A percentile compares a stretch with the other conserved stretches of the same genome.
Conservation (phyloP, 92 coral and sea anemone genomes). For the Porites rus region DNA sequence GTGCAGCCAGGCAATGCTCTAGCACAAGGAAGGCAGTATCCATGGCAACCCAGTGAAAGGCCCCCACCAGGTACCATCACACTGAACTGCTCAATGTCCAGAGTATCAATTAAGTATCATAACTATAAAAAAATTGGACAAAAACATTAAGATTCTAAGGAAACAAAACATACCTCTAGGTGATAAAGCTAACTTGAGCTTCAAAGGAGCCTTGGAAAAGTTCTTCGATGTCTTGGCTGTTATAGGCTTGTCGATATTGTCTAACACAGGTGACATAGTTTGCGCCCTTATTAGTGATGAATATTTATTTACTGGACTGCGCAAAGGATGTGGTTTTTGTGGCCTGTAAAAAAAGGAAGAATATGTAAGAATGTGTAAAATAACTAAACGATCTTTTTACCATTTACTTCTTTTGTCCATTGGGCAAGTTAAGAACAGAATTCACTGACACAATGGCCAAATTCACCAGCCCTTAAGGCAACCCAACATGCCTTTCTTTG, state of each 20-base stretch:
- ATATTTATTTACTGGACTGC: conserved; percentile 82
- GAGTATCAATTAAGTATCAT: no score
- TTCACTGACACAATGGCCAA: not conserved
- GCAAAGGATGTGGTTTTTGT: conserved; percentile 90
- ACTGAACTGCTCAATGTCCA: no score
- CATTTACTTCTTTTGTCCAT: no score
- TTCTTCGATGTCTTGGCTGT: conserved; percentile 47
- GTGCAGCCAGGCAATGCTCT: no score
- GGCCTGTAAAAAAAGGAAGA: conserved; percentile 48
- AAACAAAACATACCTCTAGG: conserved; percentile 76
- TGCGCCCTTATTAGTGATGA: conserved; percentile 76
- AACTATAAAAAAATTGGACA: no score
- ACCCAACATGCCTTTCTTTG: no score
- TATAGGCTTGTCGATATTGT: conserved; percentile 12
- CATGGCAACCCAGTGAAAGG: no score
- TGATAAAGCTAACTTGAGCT: conserved; percentile 86
- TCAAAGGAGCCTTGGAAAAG: conserved; percentile 86
- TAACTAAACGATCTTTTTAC: not conserved
- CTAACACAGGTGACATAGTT: conserved; percentile 72
- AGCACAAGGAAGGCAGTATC: no score
- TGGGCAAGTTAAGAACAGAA: no score
- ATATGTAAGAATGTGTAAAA: not conserved
- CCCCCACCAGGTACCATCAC: no score
- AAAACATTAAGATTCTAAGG: no score
- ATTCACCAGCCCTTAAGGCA: no score